Base-by-base conservation (phyloP, 2,113 vertebrate species). In the Vulpes lagopus region DNA sequence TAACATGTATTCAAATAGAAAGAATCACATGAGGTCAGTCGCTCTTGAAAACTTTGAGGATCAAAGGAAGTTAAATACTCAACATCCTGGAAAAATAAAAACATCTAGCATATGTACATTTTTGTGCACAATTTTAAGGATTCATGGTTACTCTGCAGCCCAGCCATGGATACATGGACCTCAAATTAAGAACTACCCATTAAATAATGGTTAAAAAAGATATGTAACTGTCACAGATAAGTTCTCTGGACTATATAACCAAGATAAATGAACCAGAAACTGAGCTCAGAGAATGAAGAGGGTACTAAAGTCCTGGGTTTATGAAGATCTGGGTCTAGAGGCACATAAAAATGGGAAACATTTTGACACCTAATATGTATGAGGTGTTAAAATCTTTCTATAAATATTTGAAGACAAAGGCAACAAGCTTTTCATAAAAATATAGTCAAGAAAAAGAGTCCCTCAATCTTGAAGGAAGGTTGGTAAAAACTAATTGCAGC, bases 151-250 rank as follows among this genome's bases (percentile, higher is more conserved):
- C 22, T 84, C 8, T 81, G 49, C 35, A 95, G 51, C 3, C 35
- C 25, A 64, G 12, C 2, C 9, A 74, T 38, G 57, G 60, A 32
- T 62, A 93, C 83, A 93, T 19, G 11, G 10, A 91, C 10, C 5
- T 97, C 11, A 67, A 49, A 71, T 32, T 78, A 84, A 92, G 7
- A 90, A 87, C 11, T 19, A 35, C 2, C 65, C 32, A 60, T 80
- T 67, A 65, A 53, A 55, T 73, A 74, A 43, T 80, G 90, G 32
- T 59, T 94, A 55, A 94, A n/a, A 94, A 81, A 92, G 30, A 94
- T 15, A 79, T 10, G 17, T 55, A 91, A 71, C 12, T 62, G 30
- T 49, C 67, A 81, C 16, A 91, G 20, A 64, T 38, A 71, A 60
- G 76, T 69, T 78, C 7, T 19, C 17, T 88, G 43, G 38, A 22